Evolutionary conservation across 2,797 vertebrate species (phyloP).

Genomic region (Otus scops): DNA sequence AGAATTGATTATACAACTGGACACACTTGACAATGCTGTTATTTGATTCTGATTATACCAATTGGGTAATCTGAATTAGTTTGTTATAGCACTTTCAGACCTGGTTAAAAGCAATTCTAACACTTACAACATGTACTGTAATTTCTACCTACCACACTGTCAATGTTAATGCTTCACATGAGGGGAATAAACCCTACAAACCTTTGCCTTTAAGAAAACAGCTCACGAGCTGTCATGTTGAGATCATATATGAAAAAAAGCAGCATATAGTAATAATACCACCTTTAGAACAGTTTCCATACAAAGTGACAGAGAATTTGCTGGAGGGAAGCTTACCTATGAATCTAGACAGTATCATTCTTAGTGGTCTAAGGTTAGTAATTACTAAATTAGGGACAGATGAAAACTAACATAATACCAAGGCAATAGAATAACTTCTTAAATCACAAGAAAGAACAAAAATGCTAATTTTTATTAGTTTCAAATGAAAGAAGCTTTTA

Average conservation of each 20-base stretch:
- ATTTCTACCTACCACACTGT: not conserved
- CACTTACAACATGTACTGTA: not conserved
- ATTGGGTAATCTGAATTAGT: not conserved
- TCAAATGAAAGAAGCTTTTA: not conserved
- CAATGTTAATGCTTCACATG: not conserved
- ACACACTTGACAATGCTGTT: not conserved
- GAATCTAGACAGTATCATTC: not conserved
- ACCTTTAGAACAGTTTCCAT: not conserved
- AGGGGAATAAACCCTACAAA: not conserved
- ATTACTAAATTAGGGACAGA: not conserved
- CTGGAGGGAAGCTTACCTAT: not conserved
- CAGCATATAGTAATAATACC: not conserved
- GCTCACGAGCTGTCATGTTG: not conserved
- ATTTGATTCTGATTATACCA: not conserved
- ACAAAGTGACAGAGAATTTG: not conserved
- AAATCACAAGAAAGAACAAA: not conserved
- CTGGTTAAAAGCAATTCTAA: not conserved
- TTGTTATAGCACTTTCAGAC: not conserved
- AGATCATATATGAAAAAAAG: not conserved
- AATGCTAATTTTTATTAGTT: not conserved
- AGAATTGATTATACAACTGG: not conserved
- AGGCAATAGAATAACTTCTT: not conserved
- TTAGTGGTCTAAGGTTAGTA: not conserved
- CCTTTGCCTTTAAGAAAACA: not conserved
- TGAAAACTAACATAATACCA: not conserved